phyloP scores from a whole-genome alignment of 1,140 invertebrate genomes.

The Drosophila sucinea region DNA sequence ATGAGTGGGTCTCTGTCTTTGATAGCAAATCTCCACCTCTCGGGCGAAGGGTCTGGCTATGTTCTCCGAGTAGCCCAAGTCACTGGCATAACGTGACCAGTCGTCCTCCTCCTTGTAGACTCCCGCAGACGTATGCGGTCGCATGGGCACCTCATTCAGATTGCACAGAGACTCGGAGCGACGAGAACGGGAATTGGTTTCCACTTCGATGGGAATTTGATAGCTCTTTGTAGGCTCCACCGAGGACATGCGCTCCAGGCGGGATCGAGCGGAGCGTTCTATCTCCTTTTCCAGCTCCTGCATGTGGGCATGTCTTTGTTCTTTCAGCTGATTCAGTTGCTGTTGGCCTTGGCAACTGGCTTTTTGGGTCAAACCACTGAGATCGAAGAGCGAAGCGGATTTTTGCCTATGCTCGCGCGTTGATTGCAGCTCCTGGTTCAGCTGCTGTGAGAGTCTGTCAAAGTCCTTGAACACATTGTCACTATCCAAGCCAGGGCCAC shows the following conservation, averaged over 20 bases:
- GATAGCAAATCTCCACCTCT: conserved; percentile 82
- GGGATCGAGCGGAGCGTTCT: conserved; percentile 58
- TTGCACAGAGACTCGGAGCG: conserved; percentile 75
- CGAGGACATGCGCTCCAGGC: conserved; percentile 62
- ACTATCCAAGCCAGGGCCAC: conserved; percentile 58
- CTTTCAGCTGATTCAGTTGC: conserved; percentile 59
- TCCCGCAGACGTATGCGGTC: conserved; percentile 62
- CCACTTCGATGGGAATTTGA: conserved; percentile 68
- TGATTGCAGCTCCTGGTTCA: conserved; percentile 66
- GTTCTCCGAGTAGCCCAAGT: conserved; percentile 78
- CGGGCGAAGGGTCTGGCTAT: conserved; percentile 73
- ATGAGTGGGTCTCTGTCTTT: conserved; percentile 38
- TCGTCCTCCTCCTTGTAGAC: conserved; percentile 55
- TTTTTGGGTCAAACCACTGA: conserved; percentile 51
- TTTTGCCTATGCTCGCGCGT: conserved; percentile 62
- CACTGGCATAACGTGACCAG: conserved; percentile 72
- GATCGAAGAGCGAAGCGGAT: conserved; percentile 73
- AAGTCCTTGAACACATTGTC: conserved; percentile 82
- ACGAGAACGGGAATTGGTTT: conserved; percentile 36
- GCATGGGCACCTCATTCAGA: conserved; percentile 38
- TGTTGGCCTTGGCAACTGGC: conserved; percentile 25
- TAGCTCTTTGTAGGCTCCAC: conserved; percentile 45
- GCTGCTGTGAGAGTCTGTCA: conserved; percentile 71
- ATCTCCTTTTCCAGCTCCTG: conserved; percentile 75
- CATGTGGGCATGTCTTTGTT: conserved; percentile 69